A percentile compares a stretch with the other conserved stretches of the same genome.
Evolutionary conservation across 2,113 vertebrate genomes (phyloP).

Genomic region (Chionomys nivalis): DNA sequence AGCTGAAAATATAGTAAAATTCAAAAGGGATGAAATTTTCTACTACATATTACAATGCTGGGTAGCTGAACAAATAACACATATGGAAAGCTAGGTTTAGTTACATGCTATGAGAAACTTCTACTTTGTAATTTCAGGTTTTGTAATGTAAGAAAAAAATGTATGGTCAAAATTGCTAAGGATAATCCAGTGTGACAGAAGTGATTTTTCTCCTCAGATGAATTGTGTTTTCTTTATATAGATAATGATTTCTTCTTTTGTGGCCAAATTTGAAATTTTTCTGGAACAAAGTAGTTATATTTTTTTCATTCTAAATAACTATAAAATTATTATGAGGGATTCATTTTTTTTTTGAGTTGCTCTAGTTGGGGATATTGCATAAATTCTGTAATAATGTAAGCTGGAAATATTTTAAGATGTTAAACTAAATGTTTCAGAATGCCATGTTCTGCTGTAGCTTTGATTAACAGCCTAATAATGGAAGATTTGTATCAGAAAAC

Average conservation of each 20-base stretch:
- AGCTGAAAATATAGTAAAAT: not conserved
- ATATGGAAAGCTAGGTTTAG: not conserved
- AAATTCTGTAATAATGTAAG: not conserved
- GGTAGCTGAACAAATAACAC: not conserved
- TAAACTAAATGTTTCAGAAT: not conserved
- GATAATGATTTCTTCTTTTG: not conserved
- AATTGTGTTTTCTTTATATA: not conserved
- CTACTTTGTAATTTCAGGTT: not conserved
- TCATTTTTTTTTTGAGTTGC: not conserved
- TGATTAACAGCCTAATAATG: not conserved
- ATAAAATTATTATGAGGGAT: not conserved
- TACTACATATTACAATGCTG: not conserved
- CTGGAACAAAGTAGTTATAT: not conserved
- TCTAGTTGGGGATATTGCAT: not conserved
- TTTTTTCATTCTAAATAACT: not conserved
- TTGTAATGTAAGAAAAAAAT: not conserved
- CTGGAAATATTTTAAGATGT: not conserved
- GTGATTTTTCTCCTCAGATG: not conserved
- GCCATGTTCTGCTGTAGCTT: accelerated
- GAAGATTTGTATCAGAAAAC: not conserved
- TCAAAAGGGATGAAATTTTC: not conserved
- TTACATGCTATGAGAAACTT: not conserved
- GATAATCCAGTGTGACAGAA: not conserved
- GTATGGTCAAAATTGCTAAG: not conserved
- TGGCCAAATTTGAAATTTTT: not conserved